phyloP scores from a whole-genome alignment of 2,888 invertebrate genomes.

The Sphecodes monilicornis region DNA sequence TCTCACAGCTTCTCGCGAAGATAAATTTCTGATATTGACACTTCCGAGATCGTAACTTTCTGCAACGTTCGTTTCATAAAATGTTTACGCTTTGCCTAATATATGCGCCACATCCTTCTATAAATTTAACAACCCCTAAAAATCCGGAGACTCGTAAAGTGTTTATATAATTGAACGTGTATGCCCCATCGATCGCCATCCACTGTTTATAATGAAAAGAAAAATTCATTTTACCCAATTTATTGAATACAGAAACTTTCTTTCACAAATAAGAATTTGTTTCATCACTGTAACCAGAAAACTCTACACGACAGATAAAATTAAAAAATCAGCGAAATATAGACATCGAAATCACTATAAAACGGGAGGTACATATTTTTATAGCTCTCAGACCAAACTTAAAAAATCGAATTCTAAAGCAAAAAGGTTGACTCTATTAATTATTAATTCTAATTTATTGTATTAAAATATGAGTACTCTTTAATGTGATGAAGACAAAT shows the following conservation, averaged over 20 bases:
- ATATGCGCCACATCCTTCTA: neutral
- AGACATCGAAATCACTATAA: neutral
- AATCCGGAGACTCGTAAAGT: neutral
- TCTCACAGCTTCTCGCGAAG: neutral
- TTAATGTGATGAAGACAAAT: too few species aligned
- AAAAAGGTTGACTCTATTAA: too few species aligned
- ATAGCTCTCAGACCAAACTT: too few species aligned
- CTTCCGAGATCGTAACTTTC: constrained; percentile 5
- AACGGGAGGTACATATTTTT: neutral
- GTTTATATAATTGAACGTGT: neutral
- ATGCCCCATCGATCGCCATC: neutral
- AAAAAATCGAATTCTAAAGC: too few species aligned
- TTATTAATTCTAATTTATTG: too few species aligned
- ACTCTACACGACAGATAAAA: too few species aligned
- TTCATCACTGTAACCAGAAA: neutral
- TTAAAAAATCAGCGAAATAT: too few species aligned
- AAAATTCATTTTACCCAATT: neutral
- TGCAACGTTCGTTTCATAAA: constrained; percentile 10
- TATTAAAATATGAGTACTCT: too few species aligned
- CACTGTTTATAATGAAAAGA: neutral
- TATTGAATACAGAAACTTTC: neutral
- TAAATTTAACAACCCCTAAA: neutral
- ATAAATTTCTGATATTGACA: constrained; percentile 26
- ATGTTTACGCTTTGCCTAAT: constrained; percentile 24
- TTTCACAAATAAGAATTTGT: too few species aligned